Conservation (phyloP, 2,888 invertebrate genomes). For the Lasiommata megera region DNA sequence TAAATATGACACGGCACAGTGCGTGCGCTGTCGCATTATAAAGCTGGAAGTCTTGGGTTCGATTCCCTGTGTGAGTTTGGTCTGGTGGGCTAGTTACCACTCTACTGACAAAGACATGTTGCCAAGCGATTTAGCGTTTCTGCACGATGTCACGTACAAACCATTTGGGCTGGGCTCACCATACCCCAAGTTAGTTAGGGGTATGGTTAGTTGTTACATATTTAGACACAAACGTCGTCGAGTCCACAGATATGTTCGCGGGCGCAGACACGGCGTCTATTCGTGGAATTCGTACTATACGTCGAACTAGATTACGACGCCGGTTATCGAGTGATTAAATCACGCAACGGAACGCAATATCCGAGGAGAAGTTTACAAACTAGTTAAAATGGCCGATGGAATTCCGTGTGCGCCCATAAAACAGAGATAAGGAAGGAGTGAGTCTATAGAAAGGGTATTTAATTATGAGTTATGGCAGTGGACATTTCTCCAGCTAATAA, state of each 20-base stretch:
- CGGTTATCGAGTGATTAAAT: constrained; percentile 58
- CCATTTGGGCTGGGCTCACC: too few relatives aligned
- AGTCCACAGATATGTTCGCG: constrained; percentile 8
- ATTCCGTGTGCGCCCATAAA: constrained; percentile 28
- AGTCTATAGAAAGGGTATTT: constrained; percentile 15
- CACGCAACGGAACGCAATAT: constrained; percentile 53
- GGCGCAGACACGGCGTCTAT: constrained; percentile 38
- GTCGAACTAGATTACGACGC: constrained; percentile 50
- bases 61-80: too few relatives aligned
- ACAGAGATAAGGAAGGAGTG: constrained; percentile 26
- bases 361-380: constrained; percentile 42
- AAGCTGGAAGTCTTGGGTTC: too few relatives aligned
- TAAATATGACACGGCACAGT: too few relatives aligned
- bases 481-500: background rate
- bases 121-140: too few relatives aligned
- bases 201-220: too few relatives aligned
- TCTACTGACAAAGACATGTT: too few relatives aligned
- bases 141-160: too few relatives aligned
- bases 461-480: constrained; percentile 17
- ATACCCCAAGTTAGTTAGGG: too few relatives aligned
- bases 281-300: constrained; percentile 47
- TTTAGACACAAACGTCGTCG: too few relatives aligned
- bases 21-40: too few relatives aligned
- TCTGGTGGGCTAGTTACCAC: too few relatives aligned
- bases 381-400: constrained; percentile 34